Evolutionary conservation across 2,797 vertebrate genomes (phyloP).

Genomic region (Aldrovandia affinis): DNA sequence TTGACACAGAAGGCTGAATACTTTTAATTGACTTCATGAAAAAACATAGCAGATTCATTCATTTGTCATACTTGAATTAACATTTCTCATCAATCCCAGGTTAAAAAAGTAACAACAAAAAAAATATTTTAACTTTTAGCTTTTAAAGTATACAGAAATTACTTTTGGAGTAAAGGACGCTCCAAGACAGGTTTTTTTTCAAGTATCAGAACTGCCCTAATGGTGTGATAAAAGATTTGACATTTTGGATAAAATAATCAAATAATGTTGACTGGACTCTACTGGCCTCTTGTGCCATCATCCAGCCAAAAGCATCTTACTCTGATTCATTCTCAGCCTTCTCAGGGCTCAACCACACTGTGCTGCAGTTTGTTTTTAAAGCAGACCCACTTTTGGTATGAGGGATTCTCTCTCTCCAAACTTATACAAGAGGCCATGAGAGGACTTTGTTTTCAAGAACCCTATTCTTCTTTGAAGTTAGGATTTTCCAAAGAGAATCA

Average conservation of each 20-base stretch:
- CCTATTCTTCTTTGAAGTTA: background rate
- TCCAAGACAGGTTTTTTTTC: no score
- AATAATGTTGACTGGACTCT: background rate
- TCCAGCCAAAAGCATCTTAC: background rate
- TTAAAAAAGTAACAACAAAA: background rate
- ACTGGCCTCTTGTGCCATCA: background rate
- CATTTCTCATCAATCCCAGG: background rate
- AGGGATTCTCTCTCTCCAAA: background rate
- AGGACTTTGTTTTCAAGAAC: background rate
- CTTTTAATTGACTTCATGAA: background rate
- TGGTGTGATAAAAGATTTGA: background rate
- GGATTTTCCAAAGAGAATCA: background rate
- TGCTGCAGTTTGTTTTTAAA: slow-evolving; percentile 13
- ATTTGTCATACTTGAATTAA: background rate
- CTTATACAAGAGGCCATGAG: background rate
- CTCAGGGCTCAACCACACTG: background rate
- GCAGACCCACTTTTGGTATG: slow-evolving; percentile 2
- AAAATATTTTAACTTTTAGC: background rate
- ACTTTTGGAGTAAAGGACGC: no score
- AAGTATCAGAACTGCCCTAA: background rate
- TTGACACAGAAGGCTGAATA: background rate
- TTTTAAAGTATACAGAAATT: background rate
- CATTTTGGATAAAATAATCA: background rate
- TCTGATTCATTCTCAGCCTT: background rate
- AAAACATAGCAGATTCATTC: background rate